Conservation (phyloP, 53 echinoderm and acorn worm genomes). For the Henricia sp. region DNA sequence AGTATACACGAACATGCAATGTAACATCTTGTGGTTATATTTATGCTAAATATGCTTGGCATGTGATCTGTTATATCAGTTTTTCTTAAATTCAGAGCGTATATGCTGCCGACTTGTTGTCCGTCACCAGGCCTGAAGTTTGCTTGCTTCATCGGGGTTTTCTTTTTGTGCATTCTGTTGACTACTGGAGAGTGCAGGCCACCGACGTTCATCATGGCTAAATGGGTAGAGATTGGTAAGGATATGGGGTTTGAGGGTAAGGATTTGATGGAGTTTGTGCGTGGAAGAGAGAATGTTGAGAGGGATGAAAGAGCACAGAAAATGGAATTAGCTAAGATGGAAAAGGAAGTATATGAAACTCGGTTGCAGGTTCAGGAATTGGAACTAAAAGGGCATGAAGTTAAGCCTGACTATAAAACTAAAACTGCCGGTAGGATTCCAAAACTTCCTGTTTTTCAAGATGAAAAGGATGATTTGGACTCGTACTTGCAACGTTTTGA, state of each 20-base stretch:
- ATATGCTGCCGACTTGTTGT: too few species aligned
- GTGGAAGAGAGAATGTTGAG: conserved; percentile 1
- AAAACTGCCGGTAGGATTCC: too few species aligned
- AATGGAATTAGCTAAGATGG: not conserved
- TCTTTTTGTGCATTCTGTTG: too few species aligned
- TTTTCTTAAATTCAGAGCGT: too few species aligned
- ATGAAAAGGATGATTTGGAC: conserved; percentile 47
- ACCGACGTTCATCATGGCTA: conserved; percentile 14
- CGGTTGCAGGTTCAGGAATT: not conserved
- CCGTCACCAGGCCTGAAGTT: too few species aligned
- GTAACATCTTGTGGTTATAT: too few species aligned
- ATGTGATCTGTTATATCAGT: too few species aligned
- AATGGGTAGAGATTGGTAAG: conserved; percentile 9
- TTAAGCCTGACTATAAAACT: not conserved
- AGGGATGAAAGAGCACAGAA: conserved; percentile 9
- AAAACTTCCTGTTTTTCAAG: conserved; percentile 14
- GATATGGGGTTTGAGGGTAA: not conserved
- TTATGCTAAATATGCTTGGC: too few species aligned
- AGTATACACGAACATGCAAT: too few species aligned
- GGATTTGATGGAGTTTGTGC: conserved; percentile 1
- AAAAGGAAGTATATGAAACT: not conserved
- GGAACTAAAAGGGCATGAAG: not conserved
- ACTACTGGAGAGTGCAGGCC: too few species aligned
- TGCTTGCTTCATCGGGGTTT: too few species aligned
- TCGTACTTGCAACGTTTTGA: conserved; percentile 36